phyloP scores from a whole-genome alignment of 2,888 invertebrate genomes.

The Noctua janthina region DNA sequence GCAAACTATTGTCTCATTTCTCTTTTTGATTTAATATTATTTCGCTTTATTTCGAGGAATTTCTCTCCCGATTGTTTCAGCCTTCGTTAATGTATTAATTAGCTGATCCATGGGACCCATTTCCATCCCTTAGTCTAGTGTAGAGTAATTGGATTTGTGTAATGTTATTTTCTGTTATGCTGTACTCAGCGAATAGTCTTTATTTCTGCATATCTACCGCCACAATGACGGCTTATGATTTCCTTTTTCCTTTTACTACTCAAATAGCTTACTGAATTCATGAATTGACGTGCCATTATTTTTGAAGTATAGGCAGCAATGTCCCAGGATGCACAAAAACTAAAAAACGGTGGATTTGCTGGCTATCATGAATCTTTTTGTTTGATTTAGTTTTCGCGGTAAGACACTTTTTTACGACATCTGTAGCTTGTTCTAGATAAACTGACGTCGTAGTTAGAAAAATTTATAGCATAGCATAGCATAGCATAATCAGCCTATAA shows the following conservation, averaged over 20 bases:
- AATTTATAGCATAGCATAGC: too few species aligned
- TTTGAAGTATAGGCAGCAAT: background rate
- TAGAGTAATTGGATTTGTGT: conserved; percentile 4
- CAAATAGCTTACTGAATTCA: background rate
- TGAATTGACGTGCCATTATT: background rate
- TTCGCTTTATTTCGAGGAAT: background rate
- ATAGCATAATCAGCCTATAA: too few species aligned
- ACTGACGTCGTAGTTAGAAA: background rate
- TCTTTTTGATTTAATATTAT: background rate
- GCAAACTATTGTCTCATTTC: background rate
- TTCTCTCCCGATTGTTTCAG: background rate
- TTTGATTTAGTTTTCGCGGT: background rate
- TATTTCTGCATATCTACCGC: background rate
- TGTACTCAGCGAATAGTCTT: background rate
- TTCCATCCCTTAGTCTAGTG: background rate
- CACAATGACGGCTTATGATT: background rate
- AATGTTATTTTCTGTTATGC: background rate
- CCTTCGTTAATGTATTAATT: conserved; percentile 8
- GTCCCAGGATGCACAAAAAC: background rate
- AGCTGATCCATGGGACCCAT: background rate
- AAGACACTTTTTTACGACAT: background rate
- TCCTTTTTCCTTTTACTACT: background rate
- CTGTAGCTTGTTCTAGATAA: background rate
- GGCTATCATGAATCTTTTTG: background rate
- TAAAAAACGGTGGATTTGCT: background rate